These are phyloP conservation scores for Forbesichthys papilliferus DNA, from an alignment of 2,113 vertebrate species.

Conservation along the genomic window DNA sequence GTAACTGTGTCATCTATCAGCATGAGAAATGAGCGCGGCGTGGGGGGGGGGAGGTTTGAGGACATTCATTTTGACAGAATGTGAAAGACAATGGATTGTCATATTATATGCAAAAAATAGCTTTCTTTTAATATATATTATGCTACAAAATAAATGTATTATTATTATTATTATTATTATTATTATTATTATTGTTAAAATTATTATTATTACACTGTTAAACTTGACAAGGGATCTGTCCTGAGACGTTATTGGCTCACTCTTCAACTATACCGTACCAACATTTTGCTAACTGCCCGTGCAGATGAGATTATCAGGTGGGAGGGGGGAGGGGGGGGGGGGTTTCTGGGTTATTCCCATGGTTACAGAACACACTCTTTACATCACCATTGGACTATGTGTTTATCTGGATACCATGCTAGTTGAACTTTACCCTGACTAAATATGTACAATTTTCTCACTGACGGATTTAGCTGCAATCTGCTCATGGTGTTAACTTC, in stretches of 20 bases:
- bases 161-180: too few relatives aligned
- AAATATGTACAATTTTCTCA: constrained; percentile 27
- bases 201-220: constrained; percentile 31
- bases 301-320: constrained; percentile 50
- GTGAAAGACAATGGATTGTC: not conserved
- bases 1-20: constrained; percentile 62
- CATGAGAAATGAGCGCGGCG: constrained; percentile 37
- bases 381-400: constrained; percentile 44
- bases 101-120: not conserved
- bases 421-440: constrained; percentile 31
- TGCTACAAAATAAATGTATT: too few relatives aligned
- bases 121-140: too few relatives aligned
- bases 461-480: constrained; percentile 25
- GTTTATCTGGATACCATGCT: constrained; percentile 44
- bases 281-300: constrained; percentile 54
- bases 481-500: constrained; percentile 18
- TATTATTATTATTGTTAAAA: too few relatives aligned
- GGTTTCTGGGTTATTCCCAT: constrained; percentile 52
- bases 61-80: not conserved
- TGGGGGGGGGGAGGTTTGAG: not conserved
- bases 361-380: constrained; percentile 39
- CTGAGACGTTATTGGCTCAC: constrained; percentile 43
- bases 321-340: constrained; percentile 12
- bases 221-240: constrained; percentile 29
- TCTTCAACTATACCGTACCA: constrained; percentile 28